Base-by-base conservation (phyloP, 2,113 vertebrate genomes). In the Tympanuchus pallidicinctus region DNA sequence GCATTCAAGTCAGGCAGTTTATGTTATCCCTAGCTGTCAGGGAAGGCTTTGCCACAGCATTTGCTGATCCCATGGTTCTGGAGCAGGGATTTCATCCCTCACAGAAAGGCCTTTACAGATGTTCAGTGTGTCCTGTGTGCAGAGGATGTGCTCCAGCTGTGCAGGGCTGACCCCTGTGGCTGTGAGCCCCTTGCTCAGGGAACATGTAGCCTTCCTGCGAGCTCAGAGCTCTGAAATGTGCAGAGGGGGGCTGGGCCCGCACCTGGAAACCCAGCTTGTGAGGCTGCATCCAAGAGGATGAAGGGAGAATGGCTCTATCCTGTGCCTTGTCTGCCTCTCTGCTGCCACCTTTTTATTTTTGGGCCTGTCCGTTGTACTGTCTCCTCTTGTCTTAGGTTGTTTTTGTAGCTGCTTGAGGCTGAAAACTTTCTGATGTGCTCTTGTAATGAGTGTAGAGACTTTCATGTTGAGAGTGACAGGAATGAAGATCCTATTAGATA, bases 241-340 rank as follows among this genome's bases (percentile, higher is more conserved):
- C 30, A 43, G 45, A 71, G 25, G 70, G 40, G 30, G 30, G 10
- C 69, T 75, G 50, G 21, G 38, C n/a, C 25, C 0, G 1, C 14
- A 11, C 13, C 0, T 1, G 30, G 10, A 34, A 79, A 9, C 43
- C 72, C 59, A 70, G 54, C 16, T 52, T 32, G 0, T 40, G 78
- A 14, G 9, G 56, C 17, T 80, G 25, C 45, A 18, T 70, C 6
- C 9, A 17, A 50, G 40, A 59, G 47, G 54, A 25, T 63, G 56
- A 32, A 52, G 22, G 13, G 32, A 67, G 48, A 66, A 25, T 0
- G 2, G 19, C 43, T 65, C 59, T 69, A 19, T 24, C 28, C 17
- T 5, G 28, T 28, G 43, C 10, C 24, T 32, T 43, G 43, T 73
- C 47, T 86, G 21, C 71, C 38, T 34, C 13, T 7, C 19, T 60